Evolutionary conservation across 2,888 invertebrate genomes (phyloP).

Genomic region (Syritta pipiens): DNA sequence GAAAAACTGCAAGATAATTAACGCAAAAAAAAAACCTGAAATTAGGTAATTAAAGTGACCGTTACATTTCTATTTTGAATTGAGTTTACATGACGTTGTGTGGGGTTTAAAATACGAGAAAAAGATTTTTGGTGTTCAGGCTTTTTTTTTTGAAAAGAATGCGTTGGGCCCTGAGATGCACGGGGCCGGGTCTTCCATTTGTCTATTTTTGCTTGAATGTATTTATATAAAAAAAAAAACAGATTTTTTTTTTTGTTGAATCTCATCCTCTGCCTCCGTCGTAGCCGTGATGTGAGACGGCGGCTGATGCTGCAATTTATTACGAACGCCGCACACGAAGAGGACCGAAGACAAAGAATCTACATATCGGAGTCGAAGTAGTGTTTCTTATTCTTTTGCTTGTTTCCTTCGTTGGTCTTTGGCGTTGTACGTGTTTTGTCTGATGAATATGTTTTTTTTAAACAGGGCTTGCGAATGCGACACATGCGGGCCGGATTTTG

Average conservation of each 20-base stretch:
- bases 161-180: conserved; percentile 58
- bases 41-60: conserved; percentile 64
- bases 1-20: conserved; percentile 30
- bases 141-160: too few relatives aligned
- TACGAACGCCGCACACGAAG: conserved; percentile 52
- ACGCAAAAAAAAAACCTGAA: conserved; percentile 25
- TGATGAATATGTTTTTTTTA: background rate
- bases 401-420: conserved; percentile 5
- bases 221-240: conserved; percentile 49
- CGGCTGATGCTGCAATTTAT: conserved; percentile 65
- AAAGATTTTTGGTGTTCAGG: conserved; percentile 32
- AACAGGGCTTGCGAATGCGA: background rate
- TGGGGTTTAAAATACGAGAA: conserved; percentile 49
- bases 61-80: conserved; percentile 54
- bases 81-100: conserved; percentile 34
- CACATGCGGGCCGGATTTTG: too few relatives aligned
- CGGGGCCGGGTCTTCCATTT: conserved; percentile 28
- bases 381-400: too few relatives aligned
- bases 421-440: conserved; percentile 3
- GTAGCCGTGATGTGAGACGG: conserved; percentile 40
- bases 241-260: conserved; percentile 38
- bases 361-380: conserved; percentile 33
- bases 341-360: conserved; percentile 49
- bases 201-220: conserved; percentile 58
- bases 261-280: conserved; percentile 30